Conservation (phyloP, 2,797 vertebrate genomes). For the Trematomus bernacchii region DNA sequence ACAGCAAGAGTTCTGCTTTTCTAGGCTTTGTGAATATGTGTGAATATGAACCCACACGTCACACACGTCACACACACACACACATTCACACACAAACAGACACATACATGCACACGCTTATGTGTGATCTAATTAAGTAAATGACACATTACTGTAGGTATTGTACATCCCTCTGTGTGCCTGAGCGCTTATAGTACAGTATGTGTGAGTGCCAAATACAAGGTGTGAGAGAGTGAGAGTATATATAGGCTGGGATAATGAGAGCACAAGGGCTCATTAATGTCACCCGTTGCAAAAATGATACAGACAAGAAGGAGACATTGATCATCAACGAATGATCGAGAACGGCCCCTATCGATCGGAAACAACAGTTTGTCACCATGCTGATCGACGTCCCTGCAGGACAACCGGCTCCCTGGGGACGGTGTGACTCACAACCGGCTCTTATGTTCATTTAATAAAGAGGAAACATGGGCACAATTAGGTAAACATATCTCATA, state of each 20-base stretch:
- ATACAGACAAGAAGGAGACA: conserved; percentile 69
- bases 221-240: conserved; percentile 32
- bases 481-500: conserved; percentile 76
- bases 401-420: conserved; percentile 52
- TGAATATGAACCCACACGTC: no score
- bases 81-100: no score
- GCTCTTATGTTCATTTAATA: conserved; percentile 65
- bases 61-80: no score
- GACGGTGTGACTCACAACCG: conserved; percentile 56
- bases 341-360: conserved; percentile 75
- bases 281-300: conserved; percentile 62
- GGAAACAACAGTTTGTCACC: conserved; percentile 72
- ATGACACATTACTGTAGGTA: conserved; percentile 43
- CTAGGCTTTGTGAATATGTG: no score
- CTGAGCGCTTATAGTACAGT: background rate
- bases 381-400: conserved; percentile 48
- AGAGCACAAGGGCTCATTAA: conserved; percentile 68
- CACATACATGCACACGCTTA: no score
- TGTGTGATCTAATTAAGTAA: conserved; percentile 53
- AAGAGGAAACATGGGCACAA: conserved; percentile 67
- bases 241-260: conserved; percentile 52
- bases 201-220: conserved; percentile 24
- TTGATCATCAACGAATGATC: conserved; percentile 76
- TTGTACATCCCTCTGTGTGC: conserved; percentile 15
- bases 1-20: conserved; percentile 29